phyloP scores from a whole-genome alignment of 2,113 vertebrate genomes.

The Tragelaphus scriptus region DNA sequence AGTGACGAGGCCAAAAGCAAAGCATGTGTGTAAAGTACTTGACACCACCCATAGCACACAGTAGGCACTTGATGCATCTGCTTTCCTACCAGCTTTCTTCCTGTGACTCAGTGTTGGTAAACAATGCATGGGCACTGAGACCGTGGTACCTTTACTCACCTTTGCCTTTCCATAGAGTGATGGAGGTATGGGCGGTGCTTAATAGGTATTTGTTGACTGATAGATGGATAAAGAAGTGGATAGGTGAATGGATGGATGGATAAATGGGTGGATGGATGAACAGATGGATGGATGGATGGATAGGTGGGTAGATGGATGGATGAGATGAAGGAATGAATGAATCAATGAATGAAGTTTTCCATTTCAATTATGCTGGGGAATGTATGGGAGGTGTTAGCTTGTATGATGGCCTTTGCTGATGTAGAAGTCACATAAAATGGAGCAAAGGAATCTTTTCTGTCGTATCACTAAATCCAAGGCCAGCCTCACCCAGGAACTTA shows the following conservation, averaged over 20 bases:
- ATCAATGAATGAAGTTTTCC: neutral
- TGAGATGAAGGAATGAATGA: neutral
- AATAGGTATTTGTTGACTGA: neutral
- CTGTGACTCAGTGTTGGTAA: neutral
- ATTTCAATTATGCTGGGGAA: neutral
- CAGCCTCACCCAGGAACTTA: conserved; percentile 53
- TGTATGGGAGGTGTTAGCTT: neutral
- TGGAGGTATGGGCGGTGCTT: neutral
- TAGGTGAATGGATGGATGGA: neutral
- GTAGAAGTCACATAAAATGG: neutral
- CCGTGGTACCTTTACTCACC: neutral
- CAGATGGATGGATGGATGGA: no score
- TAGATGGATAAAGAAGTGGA: neutral
- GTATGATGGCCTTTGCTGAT: neutral
- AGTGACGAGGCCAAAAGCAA: neutral
- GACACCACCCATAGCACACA: neutral
- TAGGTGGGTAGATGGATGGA: neutral
- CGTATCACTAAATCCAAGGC: conserved; percentile 56
- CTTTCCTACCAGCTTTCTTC: neutral
- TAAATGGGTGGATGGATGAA: neutral
- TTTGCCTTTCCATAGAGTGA: neutral
- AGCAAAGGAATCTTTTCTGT: neutral
- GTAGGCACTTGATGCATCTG: neutral
- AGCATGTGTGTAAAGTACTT: neutral
- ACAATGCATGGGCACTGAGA: no score